These are phyloP conservation scores for Idaea straminata DNA, from an alignment of 2,888 invertebrate species.

Conservation along the genomic window DNA sequence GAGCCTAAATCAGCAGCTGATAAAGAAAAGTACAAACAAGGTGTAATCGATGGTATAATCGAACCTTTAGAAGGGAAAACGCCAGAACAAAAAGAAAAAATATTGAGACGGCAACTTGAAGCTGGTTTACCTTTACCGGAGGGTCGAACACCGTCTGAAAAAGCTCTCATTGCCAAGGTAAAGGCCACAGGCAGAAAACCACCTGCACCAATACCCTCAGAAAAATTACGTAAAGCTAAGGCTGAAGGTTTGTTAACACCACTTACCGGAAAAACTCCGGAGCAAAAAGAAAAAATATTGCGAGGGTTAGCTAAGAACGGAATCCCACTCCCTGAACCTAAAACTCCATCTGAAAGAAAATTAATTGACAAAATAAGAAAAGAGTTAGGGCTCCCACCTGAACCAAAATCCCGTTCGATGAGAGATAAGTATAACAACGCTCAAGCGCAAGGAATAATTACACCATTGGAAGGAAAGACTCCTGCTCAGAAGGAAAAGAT, in stretches of 20 bases:
- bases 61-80: conserved; percentile 38
- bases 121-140: conserved; percentile 32
- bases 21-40: conserved; percentile 26
- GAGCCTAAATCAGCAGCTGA: conserved; percentile 25
- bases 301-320: conserved; percentile 29
- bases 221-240: conserved; percentile 26
- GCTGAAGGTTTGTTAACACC: conserved; percentile 33
- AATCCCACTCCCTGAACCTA: conserved; percentile 22
- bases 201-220: conserved; percentile 16
- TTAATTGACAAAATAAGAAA: conserved; percentile 9
- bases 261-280: conserved; percentile 29
- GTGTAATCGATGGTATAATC: conserved; percentile 30
- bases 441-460: conserved; percentile 28
- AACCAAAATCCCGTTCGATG: conserved; percentile 18
- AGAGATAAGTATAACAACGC: conserved; percentile 20
- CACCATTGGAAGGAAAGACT: conserved; percentile 33
- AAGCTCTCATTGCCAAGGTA: not conserved
- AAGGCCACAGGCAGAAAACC: not conserved
- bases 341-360: conserved; percentile 19
- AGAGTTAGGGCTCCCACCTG: conserved; percentile 24
- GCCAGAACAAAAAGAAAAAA: conserved; percentile 32
- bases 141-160: conserved; percentile 29
- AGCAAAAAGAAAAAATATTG: conserved; percentile 34
- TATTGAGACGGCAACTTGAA: conserved; percentile 31
- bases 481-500: conserved; percentile 33